phyloP scores from a whole-genome alignment of 2,113 vertebrate species.

The Entelurus aequoreus region DNA sequence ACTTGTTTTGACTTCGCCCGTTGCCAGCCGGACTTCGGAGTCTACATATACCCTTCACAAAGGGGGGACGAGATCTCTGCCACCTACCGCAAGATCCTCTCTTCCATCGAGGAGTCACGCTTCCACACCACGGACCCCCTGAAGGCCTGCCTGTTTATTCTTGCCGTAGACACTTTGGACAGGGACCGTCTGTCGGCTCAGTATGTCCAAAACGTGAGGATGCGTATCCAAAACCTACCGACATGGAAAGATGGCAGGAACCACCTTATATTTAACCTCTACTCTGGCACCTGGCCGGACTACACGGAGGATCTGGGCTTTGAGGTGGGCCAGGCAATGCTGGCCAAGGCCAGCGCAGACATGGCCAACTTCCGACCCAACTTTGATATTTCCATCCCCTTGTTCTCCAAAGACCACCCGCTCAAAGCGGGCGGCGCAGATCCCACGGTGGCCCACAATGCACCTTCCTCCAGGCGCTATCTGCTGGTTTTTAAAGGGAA shows the following conservation, averaged over 20 bases:
- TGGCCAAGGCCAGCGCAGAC: conserved; percentile 75
- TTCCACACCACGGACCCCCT: conserved; percentile 70
- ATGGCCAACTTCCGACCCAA: conserved; percentile 71
- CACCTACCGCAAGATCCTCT: conserved; percentile 75
- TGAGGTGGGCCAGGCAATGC: conserved; percentile 75
- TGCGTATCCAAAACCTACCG: conserved; percentile 71
- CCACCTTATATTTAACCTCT: conserved; percentile 78
- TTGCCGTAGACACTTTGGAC: conserved; percentile 76
- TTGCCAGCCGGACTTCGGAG: conserved; percentile 68
- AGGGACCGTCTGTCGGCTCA: conserved; percentile 74
- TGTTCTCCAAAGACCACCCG: conserved; percentile 77
- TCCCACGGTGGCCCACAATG: conserved; percentile 57
- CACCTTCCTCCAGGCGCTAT: conserved; percentile 71
- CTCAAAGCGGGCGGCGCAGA: conserved; percentile 67
- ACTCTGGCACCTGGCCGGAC: conserved; percentile 78
- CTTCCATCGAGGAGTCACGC: conserved; percentile 70
- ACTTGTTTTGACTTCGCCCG: conserved; percentile 75
- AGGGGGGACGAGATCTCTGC: conserved; percentile 66
- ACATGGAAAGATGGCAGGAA: conserved; percentile 76
- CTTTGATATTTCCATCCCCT: conserved; percentile 77
- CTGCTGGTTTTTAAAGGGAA: conserved; percentile 80
- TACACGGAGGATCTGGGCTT: conserved; percentile 79
- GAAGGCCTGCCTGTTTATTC: conserved; percentile 71
- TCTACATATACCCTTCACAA: conserved; percentile 73
- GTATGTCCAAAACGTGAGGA: conserved; percentile 67